Percentiles rank a stretch among this genome's conserved stretches.
phyloP scores from a whole-genome alignment of 2,797 vertebrate genomes.

The Notamacropus eugenii region DNA sequence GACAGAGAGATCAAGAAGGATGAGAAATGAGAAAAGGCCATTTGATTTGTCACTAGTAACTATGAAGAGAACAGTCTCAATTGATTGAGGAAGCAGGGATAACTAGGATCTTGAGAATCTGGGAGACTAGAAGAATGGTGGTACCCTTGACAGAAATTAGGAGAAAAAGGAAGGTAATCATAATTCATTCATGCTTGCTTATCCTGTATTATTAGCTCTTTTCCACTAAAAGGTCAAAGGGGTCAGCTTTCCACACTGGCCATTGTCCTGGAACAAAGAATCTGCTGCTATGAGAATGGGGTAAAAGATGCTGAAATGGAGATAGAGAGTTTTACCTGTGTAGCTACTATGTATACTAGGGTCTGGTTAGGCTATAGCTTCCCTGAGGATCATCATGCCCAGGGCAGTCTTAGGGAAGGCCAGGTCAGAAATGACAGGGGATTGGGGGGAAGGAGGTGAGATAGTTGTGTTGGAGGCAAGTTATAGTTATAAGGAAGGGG shows the following conservation, averaged over 20 bases:
- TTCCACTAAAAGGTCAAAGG: too few species aligned
- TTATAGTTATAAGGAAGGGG: not conserved
- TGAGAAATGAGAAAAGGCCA: not conserved
- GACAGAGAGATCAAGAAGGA: not conserved
- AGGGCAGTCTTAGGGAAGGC: too few species aligned
- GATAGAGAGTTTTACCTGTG: too few species aligned
- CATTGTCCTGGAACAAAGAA: too few species aligned
- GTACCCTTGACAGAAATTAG: not conserved
- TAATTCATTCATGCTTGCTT: not conserved
- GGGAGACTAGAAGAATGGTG: not conserved
- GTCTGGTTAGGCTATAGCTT: too few species aligned
- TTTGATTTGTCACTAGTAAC: not conserved
- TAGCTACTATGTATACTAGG: too few species aligned
- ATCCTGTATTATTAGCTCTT: not conserved
- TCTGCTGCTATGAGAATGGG: too few species aligned
- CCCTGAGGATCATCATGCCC: too few species aligned
- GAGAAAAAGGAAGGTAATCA: not conserved
- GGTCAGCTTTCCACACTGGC: too few species aligned
- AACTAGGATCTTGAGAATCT: not conserved
- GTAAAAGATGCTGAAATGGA: too few species aligned
- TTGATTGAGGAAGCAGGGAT: not conserved
- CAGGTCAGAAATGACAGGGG: not conserved
- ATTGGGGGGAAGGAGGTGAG: not conserved
- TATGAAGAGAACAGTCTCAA: not conserved
- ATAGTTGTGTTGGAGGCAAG: not conserved